These are phyloP conservation scores for Pygmarrhopalites habei DNA, from an alignment of 1,140 invertebrate genomes.

Conservation along the genomic window DNA sequence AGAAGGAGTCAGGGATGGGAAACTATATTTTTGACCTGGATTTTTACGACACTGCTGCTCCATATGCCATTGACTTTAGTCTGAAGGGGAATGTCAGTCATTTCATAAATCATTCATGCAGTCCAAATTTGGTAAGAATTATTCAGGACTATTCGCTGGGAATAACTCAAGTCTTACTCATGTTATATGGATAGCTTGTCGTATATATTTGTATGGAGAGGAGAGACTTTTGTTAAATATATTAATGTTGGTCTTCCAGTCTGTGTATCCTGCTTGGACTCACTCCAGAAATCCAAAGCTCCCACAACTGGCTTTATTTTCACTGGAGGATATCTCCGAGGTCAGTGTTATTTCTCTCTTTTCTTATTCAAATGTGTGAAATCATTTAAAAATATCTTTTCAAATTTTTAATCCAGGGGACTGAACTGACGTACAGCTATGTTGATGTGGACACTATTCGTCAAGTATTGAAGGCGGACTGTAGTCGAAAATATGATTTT, in stretches of 20 bases:
- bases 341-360: background rate
- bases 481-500: too few relatives aligned
- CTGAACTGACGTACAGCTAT: conserved; percentile 6
- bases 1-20: background rate
- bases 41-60: background rate
- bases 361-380: background rate
- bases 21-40: conserved; percentile 5
- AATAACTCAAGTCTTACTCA: too few relatives aligned
- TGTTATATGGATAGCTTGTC: too few relatives aligned
- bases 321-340: background rate
- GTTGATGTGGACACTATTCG: too few relatives aligned
- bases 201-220: too few relatives aligned
- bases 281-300: background rate
- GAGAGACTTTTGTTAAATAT: too few relatives aligned
- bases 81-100: background rate
- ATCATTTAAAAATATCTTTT: conserved; percentile 1
- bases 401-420: background rate
- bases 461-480: too few relatives aligned
- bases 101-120: conserved; percentile 3
- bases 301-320: background rate
- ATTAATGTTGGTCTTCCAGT: too few relatives aligned
- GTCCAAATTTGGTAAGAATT: background rate
- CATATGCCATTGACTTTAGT: background rate
- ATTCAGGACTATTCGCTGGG: too few relatives aligned
- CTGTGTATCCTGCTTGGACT: background rate